Conservation (phyloP, 1,140 invertebrate genomes). For the Condylostylus longicornis region DNA sequence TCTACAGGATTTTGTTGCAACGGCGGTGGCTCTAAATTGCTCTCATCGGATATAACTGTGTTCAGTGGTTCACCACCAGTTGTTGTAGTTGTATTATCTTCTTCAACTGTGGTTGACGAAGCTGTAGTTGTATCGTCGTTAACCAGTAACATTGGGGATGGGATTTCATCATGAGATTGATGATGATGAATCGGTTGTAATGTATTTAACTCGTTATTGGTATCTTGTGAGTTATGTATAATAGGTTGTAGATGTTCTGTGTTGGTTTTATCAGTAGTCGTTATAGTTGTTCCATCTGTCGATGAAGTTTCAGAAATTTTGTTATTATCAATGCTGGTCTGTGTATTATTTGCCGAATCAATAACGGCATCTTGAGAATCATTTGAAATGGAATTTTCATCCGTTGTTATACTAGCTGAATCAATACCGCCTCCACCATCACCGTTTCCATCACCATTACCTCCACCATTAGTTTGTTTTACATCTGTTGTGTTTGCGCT, state of each 20-base stretch:
- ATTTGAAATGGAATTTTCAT: too few species aligned
- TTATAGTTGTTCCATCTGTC: conserved; percentile 33
- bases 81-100: conserved; percentile 17
- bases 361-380: conserved; percentile 35
- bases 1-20: conserved; percentile 33
- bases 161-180: neutral
- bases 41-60: conserved; percentile 35
- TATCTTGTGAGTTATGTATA: conserved; percentile 29
- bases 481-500: conserved; percentile 16
- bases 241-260: conserved; percentile 26
- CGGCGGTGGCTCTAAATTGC: conserved; percentile 41
- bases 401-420: conserved; percentile 39
- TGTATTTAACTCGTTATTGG: conserved; percentile 27
- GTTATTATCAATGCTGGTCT: conserved; percentile 31
- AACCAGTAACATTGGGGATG: too few species aligned
- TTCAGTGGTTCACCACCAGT: conserved; percentile 17
- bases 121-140: conserved; percentile 18
- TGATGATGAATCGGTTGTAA: conserved; percentile 18
- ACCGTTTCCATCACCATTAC: conserved; percentile 30
- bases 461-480: conserved; percentile 24
- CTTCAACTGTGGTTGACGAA: conserved; percentile 23
- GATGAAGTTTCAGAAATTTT: conserved; percentile 21
- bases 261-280: conserved; percentile 29
- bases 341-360: conserved; percentile 38
- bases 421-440: conserved; percentile 29